Base-by-base conservation (phyloP, 2,113 vertebrate genomes). In the Halcyon malimbica region DNA sequence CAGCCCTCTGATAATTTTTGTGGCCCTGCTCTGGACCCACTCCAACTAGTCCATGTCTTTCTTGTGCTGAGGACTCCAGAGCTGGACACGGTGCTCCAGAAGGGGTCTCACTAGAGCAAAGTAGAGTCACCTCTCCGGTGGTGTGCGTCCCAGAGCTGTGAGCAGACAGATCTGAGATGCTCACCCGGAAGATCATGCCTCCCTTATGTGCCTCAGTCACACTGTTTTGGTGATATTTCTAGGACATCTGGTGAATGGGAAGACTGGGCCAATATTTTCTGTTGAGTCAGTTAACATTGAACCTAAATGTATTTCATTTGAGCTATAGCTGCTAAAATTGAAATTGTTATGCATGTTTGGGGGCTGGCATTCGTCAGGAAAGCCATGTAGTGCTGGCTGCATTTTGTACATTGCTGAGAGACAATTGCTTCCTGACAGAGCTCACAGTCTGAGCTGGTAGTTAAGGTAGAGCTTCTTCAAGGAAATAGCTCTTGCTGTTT, bases 331-430 rank as follows among this genome's bases (percentile, higher is more conserved):
- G 56, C 50, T 65, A 54, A 73, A 86, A 74, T 5, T 26, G 28
- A 63, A 65, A 54, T 39, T 0, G 0, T 57, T 80, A 41, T 16
- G 33, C 56, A 25, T 44, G 9, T 25, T 46, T 3, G 4, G 13
- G 41, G 33, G 18, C n/a, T 83, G 53, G 16, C 1, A 0, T 6
- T 77, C n/a, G 44, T 16, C 1, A 1, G 29, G 24, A 53, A 16
- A 83, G 2, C 33, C 67, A 26, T 41, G 9, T 0, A 39, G 39
- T 0, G 0, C 59, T 51, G 54, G 28, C 6, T 21, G 11, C 0
- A 0, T 51, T 65, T 74, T 0, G 29, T 21, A 35, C 15, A 1
- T 11, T 60, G 29, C 20, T 80, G 57, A 37, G 60, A 50, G 53
- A 39, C 0, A 1, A 44, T 44, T 0, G 0, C 50, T 74, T 50